These are phyloP conservation scores for Rhynchonycteris naso DNA, from an alignment of 2,797 vertebrate genomes.

Conservation along the genomic window DNA sequence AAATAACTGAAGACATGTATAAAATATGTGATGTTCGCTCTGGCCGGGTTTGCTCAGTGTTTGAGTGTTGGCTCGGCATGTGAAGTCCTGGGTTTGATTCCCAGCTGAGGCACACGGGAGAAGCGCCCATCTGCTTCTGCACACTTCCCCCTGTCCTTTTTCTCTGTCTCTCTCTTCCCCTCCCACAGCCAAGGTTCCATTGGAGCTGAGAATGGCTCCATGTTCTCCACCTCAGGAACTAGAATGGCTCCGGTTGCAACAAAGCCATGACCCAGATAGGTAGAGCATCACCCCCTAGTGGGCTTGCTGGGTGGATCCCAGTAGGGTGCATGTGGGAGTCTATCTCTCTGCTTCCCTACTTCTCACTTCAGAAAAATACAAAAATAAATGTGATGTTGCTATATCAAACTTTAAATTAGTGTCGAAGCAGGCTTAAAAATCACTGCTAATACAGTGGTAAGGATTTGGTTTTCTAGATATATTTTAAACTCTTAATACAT, in stretches of 20 bases:
- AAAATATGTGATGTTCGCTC: not conserved
- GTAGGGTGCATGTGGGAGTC: not conserved
- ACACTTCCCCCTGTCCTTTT: no score
- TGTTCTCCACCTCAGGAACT: no score
- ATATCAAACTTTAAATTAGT: not conserved
- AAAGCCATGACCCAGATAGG: no score
- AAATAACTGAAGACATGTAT: not conserved
- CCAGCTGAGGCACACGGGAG: not conserved
- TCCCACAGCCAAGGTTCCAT: no score
- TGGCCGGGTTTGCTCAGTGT: not conserved
- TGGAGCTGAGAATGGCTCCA: no score
- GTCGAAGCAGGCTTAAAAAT: not conserved
- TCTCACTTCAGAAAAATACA: not conserved
- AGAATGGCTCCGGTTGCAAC: no score
- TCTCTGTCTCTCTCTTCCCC: no score
- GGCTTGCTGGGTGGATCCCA: not conserved
- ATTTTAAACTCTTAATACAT: not conserved
- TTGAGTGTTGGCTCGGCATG: not conserved
- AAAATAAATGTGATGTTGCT: not conserved
- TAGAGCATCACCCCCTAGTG: no score
- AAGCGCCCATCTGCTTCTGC: no score
- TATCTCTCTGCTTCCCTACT: not conserved
- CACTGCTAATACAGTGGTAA: not conserved
- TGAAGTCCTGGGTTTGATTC: not conserved
- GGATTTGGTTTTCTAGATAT: not conserved